phyloP scores from a whole-genome alignment of 2,797 vertebrate species.

The Syndactyla subalaris region DNA sequence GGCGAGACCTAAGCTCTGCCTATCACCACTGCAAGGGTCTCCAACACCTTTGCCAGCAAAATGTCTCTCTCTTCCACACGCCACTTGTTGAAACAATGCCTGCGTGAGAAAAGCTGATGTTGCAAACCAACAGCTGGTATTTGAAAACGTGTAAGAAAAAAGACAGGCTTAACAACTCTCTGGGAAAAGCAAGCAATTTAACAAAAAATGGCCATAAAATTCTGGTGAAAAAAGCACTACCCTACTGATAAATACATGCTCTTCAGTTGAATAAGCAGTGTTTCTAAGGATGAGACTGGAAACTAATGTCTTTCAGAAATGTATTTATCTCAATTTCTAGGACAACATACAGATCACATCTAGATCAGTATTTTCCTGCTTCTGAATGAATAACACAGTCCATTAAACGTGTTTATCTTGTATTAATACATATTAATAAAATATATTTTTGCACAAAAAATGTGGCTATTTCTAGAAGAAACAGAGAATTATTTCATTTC shows the following conservation, averaged over 20 bases:
- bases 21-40: fast-evolving
- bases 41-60: neutral
- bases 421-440: neutral
- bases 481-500: neutral
- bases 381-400: neutral
- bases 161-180: neutral
- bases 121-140: neutral
- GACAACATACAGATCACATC: neutral
- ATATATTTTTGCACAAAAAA: neutral
- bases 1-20: neutral
- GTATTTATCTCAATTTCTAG: neutral
- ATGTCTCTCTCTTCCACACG: fast-evolving
- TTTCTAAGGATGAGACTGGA: neutral
- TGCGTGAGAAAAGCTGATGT: neutral
- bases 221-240: neutral
- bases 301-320: neutral
- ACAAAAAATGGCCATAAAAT: neutral
- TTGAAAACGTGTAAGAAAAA: neutral
- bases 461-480: neutral
- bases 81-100: neutral
- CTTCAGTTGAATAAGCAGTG: neutral
- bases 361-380: neutral
- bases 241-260: neutral
- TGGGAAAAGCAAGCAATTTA: neutral
- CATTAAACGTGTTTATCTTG: neutral